phyloP scores from a whole-genome alignment of 2,113 vertebrate genomes.

The Gymnarchus niloticus region DNA sequence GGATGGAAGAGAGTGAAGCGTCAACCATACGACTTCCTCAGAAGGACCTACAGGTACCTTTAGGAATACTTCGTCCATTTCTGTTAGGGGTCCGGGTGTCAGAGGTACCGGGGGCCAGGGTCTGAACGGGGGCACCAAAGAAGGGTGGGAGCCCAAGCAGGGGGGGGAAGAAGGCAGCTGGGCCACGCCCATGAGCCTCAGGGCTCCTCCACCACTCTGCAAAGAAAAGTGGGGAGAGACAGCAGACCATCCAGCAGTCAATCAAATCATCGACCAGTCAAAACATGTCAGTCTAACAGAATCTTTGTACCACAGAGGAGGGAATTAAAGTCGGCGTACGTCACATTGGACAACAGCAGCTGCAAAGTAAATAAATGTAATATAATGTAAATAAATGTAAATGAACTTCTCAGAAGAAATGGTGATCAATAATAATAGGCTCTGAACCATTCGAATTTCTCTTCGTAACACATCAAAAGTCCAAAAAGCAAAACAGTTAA shows the following conservation, averaged over 20 bases:
- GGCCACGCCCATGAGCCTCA: slow-evolving; percentile 75
- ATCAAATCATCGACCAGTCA: not conserved
- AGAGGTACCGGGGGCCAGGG: slow-evolving; percentile 77
- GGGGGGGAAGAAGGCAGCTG: slow-evolving; percentile 84
- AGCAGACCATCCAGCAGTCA: not conserved
- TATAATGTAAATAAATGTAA: too few relatives aligned
- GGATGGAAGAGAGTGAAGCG: too few relatives aligned
- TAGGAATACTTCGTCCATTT: slow-evolving; percentile 71
- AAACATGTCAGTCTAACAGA: not conserved
- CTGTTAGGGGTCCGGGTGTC: slow-evolving; percentile 78
- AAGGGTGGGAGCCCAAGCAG: slow-evolving; percentile 85
- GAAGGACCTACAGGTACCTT: slow-evolving; percentile 66
- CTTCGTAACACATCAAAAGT: not conserved
- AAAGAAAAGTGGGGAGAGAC: not conserved
- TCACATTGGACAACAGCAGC: too few relatives aligned
- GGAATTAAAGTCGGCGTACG: not conserved
- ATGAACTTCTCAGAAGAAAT: not conserved
- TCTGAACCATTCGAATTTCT: not conserved
- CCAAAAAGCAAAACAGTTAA: not conserved
- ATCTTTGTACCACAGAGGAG: not conserved
- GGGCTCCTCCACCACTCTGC: slow-evolving; percentile 92
- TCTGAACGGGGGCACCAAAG: slow-evolving; percentile 82
- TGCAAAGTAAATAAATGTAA: too few relatives aligned
- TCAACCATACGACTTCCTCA: too few relatives aligned
- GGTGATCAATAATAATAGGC: not conserved